These are phyloP conservation scores for Phrynocephalus vlangalii DNA, from an alignment of 2,797 vertebrate genomes.

Conservation along the genomic window DNA sequence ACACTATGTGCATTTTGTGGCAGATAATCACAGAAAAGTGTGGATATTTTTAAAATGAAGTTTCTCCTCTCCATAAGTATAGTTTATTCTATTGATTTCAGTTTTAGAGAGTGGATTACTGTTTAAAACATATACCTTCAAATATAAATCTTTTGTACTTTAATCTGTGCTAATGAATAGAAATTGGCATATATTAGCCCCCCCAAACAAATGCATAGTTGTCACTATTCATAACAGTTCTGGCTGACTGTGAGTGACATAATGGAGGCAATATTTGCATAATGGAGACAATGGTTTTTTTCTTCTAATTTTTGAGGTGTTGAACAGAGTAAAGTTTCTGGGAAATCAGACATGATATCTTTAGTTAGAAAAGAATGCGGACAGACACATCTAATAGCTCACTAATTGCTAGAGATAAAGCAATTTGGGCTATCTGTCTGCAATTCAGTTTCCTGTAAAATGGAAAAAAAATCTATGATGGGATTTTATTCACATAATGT, in stretches of 20 bases:
- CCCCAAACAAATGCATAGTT: background rate
- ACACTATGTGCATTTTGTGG: background rate
- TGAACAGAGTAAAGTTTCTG: slow-evolving; percentile 70
- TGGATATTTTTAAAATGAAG: background rate
- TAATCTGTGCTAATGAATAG: background rate
- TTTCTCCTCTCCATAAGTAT: background rate
- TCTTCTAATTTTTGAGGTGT: slow-evolving; percentile 58
- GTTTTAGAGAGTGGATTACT: background rate
- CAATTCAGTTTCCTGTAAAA: slow-evolving; percentile 75
- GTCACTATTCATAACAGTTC: slow-evolving; percentile 16
- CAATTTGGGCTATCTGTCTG: slow-evolving; percentile 81
- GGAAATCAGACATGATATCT: slow-evolving; percentile 71
- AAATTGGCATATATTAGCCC: background rate
- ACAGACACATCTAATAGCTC: slow-evolving; percentile 75
- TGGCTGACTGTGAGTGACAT: background rate
- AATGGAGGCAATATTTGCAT: slow-evolving; percentile 30
- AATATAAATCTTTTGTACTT: background rate
- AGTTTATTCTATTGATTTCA: background rate
- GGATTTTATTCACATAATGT: slow-evolving; percentile 80
- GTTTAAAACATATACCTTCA: slow-evolving; percentile 11
- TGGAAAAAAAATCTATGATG: slow-evolving; percentile 67
- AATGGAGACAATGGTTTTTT: slow-evolving; percentile 42
- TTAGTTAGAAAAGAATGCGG: slow-evolving; percentile 63
- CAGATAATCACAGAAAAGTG: background rate
- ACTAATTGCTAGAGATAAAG: slow-evolving; percentile 76